Evolutionary conservation across 2,113 vertebrate species (phyloP), one percentile per base, ranked within the genome.

Genomic region (Lamprologus callipterus): DNA sequence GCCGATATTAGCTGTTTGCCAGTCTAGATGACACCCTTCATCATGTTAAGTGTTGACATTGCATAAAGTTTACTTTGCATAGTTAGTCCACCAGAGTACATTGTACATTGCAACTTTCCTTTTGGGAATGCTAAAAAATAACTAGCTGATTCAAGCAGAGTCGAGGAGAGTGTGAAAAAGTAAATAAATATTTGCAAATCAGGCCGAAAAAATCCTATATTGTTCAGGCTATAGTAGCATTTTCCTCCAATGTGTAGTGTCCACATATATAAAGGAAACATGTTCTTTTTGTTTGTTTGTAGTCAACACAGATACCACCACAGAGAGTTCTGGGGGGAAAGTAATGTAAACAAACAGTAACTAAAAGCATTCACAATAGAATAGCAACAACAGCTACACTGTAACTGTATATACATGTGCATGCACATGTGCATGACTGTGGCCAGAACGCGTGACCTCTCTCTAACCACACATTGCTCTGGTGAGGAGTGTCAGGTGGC

Each of bases 401-500:
- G 91, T 89, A 90, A 91, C 58, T 63, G 81, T 90, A 85, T 89
- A 88, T 80, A 47, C 80, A 82, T 57, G 82, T 70, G 91, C 60
- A 65, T 87, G 82, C 17, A 49, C 84, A 78, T 9, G 88, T 90
- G 86, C 58, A 53, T 63, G 80, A 26, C 5, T 54, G 88, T 45
- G 86, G 75, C 28, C 42, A 86, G 31, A 83, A 89, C 40, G 83
- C 70, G 58, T 75, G 79, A 88, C 92, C 89, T 89, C 91, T 84
- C 85, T 87, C 91, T 93, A 89, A 87, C 91, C 90, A 91, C 92
- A 92, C 89, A 68, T 88, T 45, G 89, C 80, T 89, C 73, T 79
- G 85, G 85, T 84, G 81, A 88, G 42, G 54, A 68, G 92, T 93
- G 94, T 96, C 95, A 83, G 93, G 91, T 94, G 91, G 87, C 95